These are phyloP conservation scores for Meloidogyne chitwoodi DNA, from an alignment of 1,140 invertebrate species.

Conservation along the genomic window DNA sequence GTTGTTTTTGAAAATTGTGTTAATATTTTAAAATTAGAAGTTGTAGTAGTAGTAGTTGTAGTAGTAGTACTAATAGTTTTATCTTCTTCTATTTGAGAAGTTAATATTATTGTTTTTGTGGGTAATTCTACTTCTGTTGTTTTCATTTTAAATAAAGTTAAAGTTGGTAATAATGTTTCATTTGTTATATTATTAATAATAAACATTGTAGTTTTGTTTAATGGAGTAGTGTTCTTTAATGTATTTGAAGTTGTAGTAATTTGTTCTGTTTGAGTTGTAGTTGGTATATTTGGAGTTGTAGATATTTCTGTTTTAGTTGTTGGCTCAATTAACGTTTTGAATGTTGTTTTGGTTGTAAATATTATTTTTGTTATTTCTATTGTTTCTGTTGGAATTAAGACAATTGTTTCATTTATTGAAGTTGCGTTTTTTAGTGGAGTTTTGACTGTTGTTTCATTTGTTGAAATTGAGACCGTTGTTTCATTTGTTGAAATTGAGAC, in stretches of 20 bases:
- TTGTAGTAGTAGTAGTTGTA: too few species aligned
- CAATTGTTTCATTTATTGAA: not conserved
- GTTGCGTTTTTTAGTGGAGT: not conserved
- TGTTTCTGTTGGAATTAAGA: too few species aligned
- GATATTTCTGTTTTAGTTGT: not conserved
- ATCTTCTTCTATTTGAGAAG: too few species aligned
- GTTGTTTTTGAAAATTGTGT: too few species aligned
- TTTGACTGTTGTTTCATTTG: not conserved
- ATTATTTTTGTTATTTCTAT: not conserved
- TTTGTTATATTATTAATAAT: not conserved
- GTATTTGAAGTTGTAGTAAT: not conserved
- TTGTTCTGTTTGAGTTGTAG: not conserved
- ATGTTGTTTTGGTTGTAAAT: not conserved
- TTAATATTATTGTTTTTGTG: too few species aligned
- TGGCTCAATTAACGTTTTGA: not conserved
- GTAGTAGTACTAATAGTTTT: too few species aligned
- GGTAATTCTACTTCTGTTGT: too few species aligned
- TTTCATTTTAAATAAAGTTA: too few species aligned
- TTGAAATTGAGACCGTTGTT: not conserved
- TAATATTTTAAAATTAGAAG: too few species aligned
- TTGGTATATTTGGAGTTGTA: too few species aligned
- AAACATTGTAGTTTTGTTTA: not conserved
- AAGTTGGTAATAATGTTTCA: not conserved
- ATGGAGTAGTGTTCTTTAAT: not conserved
- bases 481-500: too few species aligned